Conservation (phyloP, 2,888 invertebrate genomes). For the Brenthis ino region DNA sequence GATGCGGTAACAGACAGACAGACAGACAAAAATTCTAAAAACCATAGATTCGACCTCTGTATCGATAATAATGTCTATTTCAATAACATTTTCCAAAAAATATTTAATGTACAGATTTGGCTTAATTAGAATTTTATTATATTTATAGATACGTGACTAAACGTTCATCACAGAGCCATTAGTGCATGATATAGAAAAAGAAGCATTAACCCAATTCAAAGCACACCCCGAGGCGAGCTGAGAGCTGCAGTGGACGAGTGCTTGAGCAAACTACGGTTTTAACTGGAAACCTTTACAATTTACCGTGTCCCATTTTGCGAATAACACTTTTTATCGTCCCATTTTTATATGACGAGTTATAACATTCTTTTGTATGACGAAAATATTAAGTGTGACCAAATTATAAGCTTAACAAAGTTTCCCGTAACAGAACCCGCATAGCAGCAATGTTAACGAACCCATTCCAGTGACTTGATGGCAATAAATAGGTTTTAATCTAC, state of each 20-base stretch:
- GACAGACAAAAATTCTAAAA: too few relatives aligned
- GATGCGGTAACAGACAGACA: too few relatives aligned
- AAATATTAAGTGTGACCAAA: constrained; percentile 18
- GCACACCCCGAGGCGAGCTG: constrained; percentile 35
- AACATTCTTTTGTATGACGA: constrained; percentile 7
- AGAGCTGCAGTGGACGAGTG: constrained; percentile 26
- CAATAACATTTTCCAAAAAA: too few relatives aligned
- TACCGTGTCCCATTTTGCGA: constrained; percentile 26
- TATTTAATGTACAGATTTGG: too few relatives aligned
- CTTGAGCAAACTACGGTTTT: constrained; percentile 34
- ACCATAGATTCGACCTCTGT: too few relatives aligned
- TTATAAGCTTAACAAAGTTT: constrained; percentile 10
- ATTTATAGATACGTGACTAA: background rate
- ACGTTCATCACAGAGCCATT: constrained; percentile 24
- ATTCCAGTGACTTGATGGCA: constrained; percentile 21
- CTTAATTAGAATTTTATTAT: too few relatives aligned
- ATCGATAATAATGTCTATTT: too few relatives aligned
- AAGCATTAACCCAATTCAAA: constrained; percentile 51
- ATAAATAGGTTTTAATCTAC: constrained; percentile 25
- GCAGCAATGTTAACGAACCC: constrained; percentile 19
- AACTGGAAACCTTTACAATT: constrained; percentile 23
- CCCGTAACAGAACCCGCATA: constrained; percentile 23
- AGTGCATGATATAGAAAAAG: constrained; percentile 29
- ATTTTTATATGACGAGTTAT: constrained; percentile 16
- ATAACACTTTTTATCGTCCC: constrained; percentile 24